Evolutionary conservation across 2,888 invertebrate species (phyloP).

Genomic region (Drosophila basisetae): DNA sequence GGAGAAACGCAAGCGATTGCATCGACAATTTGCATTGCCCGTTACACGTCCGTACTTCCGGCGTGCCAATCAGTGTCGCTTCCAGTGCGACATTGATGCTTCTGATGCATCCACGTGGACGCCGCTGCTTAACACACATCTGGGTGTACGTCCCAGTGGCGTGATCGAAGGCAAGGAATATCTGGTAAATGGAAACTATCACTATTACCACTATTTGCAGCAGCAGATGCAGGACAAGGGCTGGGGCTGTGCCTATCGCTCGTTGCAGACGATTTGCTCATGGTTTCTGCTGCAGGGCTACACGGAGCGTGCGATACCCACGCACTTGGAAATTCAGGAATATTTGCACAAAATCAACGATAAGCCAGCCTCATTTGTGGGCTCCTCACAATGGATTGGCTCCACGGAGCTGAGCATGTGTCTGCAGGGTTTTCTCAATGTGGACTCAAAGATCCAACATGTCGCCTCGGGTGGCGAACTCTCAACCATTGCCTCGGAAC

Average conservation of each 20-base stretch:
- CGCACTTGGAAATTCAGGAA: slow-evolving; percentile 95
- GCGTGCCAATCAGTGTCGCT: slow-evolving; percentile 88
- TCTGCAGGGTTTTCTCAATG: slow-evolving; percentile 91
- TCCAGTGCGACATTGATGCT: slow-evolving; percentile 85
- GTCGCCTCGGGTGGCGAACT: slow-evolving; percentile 95
- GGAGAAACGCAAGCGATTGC: slow-evolving; percentile 88
- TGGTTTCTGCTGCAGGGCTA: slow-evolving; percentile 97
- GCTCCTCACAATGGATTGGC: slow-evolving; percentile 98
- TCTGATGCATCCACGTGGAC: slow-evolving; percentile 72
- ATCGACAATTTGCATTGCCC: slow-evolving; percentile 90
- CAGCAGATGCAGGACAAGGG: slow-evolving; percentile 97
- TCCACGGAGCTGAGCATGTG: slow-evolving; percentile 98
- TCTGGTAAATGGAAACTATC: slow-evolving; percentile 93
- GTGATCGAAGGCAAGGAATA: slow-evolving; percentile 86
- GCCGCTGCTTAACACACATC: slow-evolving; percentile 91
- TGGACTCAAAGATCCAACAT: slow-evolving; percentile 92
- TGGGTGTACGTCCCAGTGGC: slow-evolving; percentile 85
- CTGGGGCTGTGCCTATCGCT: slow-evolving; percentile 99
- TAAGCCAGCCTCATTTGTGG: slow-evolving; percentile 94
- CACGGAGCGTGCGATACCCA: slow-evolving; percentile 90
- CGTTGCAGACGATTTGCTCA: slow-evolving; percentile 97
- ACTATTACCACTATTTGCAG: slow-evolving; percentile 99
- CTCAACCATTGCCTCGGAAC: slow-evolving; percentile 90
- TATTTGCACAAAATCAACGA: slow-evolving; percentile 97
- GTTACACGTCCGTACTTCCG: slow-evolving; percentile 91